Conservation (phyloP, 2,113 vertebrate genomes). For the Periophthalmodon schlosseri region DNA sequence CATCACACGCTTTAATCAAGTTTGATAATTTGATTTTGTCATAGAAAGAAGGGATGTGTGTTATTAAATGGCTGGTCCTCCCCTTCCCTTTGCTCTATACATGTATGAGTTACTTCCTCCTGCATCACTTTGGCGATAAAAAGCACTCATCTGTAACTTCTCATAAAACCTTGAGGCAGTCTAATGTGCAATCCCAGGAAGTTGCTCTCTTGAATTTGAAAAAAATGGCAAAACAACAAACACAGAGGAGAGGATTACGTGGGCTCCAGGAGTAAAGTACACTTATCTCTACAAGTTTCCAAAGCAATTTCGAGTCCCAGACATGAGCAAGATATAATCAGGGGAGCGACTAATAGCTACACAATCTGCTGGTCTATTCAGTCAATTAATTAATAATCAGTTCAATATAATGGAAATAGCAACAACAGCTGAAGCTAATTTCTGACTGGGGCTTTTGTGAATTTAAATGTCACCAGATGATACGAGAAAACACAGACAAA, state of each 20-base stretch:
- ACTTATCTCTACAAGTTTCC: background rate
- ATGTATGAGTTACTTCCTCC: background rate
- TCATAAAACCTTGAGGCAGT: constrained; percentile 37
- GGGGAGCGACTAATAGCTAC: constrained; percentile 1
- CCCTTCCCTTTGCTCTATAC: background rate
- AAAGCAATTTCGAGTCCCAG: constrained; percentile 2
- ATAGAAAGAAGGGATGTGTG: constrained; percentile 40
- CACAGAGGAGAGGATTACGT: background rate
- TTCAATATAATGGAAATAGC: constrained; percentile 10
- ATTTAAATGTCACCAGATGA: constrained; percentile 2
- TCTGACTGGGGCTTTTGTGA: background rate
- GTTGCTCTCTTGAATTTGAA: constrained; percentile 31
- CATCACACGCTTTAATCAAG: constrained; percentile 50
- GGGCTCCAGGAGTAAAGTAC: background rate
- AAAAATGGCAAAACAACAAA: constrained; percentile 3
- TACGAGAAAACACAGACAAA: background rate
- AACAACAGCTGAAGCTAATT: constrained; percentile 2
- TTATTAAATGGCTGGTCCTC: constrained; percentile 41
- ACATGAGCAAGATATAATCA: constrained; percentile 2
- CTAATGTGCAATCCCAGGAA: constrained; percentile 11
- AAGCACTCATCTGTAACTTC: constrained; percentile 45
- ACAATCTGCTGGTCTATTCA: constrained; percentile 5
- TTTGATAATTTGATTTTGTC: constrained; percentile 52
- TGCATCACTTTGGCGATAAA: constrained; percentile 27
- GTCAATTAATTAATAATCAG: constrained; percentile 7